phyloP scores from a whole-genome alignment of 2,797 vertebrate species.

The Martes flavigula region DNA sequence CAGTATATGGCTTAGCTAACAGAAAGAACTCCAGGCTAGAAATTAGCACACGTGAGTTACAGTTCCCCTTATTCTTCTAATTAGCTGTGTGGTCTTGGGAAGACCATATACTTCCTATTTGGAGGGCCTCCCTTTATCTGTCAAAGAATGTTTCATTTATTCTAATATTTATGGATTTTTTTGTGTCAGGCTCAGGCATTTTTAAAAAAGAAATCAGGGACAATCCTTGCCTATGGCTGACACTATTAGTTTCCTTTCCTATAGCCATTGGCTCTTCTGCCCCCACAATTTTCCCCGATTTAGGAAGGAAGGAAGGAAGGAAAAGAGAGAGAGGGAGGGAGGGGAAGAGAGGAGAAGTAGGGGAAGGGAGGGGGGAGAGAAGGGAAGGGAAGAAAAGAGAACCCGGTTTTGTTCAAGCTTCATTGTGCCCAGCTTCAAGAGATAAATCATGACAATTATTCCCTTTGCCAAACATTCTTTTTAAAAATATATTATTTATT shows the following conservation, averaged over 20 bases:
- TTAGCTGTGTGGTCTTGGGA: not conserved
- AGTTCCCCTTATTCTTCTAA: not conserved
- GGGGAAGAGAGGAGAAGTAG: accelerated
- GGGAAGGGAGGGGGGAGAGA: no score
- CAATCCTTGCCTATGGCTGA: not conserved
- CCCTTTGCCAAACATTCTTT: not conserved
- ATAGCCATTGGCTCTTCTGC: not conserved
- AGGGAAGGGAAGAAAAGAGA: accelerated
- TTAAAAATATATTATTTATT: not conserved
- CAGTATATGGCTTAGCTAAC: not conserved
- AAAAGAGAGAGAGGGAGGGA: accelerated
- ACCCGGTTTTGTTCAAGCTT: not conserved
- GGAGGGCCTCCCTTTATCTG: not conserved
- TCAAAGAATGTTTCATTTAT: slow-evolving; percentile 26
- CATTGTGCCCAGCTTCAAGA: not conserved
- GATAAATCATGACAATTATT: not conserved
- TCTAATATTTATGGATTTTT: not conserved
- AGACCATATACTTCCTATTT: not conserved
- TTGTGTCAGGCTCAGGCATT: not conserved
- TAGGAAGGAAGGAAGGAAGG: not conserved
- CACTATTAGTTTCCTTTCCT: not conserved
- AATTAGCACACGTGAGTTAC: not conserved
- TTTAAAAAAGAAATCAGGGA: not conserved
- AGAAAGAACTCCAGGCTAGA: not conserved
- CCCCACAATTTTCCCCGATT: not conserved